Evolutionary conservation across 2,797 vertebrate species (phyloP).

Genomic region (Cyclopterus lumpus): DNA sequence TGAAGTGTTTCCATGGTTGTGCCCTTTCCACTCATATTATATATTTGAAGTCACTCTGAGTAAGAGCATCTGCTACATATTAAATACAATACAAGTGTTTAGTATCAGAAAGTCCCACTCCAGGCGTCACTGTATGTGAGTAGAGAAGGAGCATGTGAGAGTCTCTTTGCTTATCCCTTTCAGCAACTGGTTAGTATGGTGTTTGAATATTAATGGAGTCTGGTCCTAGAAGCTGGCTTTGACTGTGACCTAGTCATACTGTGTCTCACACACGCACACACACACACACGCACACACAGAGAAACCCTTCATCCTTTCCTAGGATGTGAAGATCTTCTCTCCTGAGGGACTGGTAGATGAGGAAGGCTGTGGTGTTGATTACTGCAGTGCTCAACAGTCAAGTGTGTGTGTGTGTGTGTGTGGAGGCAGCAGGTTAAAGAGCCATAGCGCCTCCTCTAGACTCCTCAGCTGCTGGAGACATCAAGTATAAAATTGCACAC

Average conservation of each 20-base stretch:
- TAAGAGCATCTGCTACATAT: constrained; percentile 45
- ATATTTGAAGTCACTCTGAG: constrained; percentile 39
- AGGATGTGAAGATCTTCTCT: constrained; percentile 66
- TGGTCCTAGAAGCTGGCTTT: constrained; percentile 64
- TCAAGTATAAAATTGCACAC: constrained; percentile 82
- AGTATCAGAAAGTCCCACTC: constrained; percentile 46
- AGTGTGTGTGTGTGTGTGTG: constrained; percentile 48
- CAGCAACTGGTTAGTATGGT: constrained; percentile 57
- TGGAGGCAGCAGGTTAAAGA: not conserved
- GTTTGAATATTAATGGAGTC: constrained; percentile 71
- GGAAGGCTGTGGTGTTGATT: constrained; percentile 79
- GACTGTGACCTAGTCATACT: constrained; percentile 59
- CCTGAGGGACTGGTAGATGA: constrained; percentile 68
- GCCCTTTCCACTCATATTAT: constrained; percentile 11
- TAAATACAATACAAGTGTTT: constrained; percentile 42
- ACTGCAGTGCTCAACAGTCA: constrained; percentile 70
- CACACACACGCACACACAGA: constrained; percentile 6
- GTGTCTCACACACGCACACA: constrained; percentile 16
- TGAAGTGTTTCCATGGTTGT: not conserved
- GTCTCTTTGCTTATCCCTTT: constrained; percentile 70
- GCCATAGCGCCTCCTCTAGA: constrained; percentile 50
- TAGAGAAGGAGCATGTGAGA: constrained; percentile 57
- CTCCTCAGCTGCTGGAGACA: constrained; percentile 67
- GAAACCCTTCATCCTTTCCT: constrained; percentile 44
- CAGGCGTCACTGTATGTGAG: constrained; percentile 49